These are phyloP conservation scores for Lysandra bellargus DNA, from an alignment of 2,888 invertebrate species.

Conservation along the genomic window DNA sequence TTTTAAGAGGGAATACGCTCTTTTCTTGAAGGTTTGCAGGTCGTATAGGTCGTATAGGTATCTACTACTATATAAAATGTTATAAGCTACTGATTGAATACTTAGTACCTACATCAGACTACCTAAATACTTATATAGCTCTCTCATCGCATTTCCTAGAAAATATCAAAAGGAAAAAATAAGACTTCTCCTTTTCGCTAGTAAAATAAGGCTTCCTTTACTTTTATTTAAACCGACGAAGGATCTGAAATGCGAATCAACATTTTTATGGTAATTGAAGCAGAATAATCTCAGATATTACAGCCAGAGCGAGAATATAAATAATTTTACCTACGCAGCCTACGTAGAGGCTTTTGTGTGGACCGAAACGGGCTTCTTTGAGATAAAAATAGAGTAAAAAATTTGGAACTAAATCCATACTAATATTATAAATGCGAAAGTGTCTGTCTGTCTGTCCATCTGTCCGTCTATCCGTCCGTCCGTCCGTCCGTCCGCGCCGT, in stretches of 20 bases:
- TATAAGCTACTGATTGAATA: too few relatives aligned
- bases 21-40: too few relatives aligned
- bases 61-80: too few relatives aligned
- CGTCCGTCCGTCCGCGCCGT: too few relatives aligned
- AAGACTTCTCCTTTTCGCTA: neutral
- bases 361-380: neutral
- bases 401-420: too few relatives aligned
- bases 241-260: constrained; percentile 5
- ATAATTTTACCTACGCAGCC: neutral
- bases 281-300: constrained; percentile 9
- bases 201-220: constrained; percentile 10
- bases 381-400: neutral
- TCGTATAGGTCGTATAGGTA: too few relatives aligned
- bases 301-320: neutral
- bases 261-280: constrained; percentile 23
- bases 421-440: too few relatives aligned
- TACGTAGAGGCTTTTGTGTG: neutral
- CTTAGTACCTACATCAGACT: neutral
- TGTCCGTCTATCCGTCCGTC: too few relatives aligned
- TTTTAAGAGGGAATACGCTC: too few relatives aligned
- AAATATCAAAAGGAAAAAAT: neutral
- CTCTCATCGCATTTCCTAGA: neutral
- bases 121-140: neutral
- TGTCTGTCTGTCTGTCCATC: too few relatives aligned
- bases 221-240: constrained; percentile 19